phyloP scores from a whole-genome alignment of 2,113 vertebrate species.

The Megaceryle torquata region DNA sequence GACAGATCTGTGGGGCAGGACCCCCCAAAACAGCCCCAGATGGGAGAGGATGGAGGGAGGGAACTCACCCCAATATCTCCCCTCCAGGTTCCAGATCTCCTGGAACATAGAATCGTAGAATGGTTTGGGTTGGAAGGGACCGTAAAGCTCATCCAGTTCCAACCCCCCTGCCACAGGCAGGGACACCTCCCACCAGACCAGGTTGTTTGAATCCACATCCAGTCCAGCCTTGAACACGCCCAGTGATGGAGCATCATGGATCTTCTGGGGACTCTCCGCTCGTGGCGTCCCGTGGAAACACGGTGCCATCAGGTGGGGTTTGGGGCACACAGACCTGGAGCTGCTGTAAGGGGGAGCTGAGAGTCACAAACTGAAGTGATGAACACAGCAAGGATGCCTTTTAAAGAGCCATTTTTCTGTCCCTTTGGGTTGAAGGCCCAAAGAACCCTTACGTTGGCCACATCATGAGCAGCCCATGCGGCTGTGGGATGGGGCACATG shows the following conservation, averaged over 20 bases:
- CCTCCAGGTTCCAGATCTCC: not conserved
- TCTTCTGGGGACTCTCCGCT: not conserved
- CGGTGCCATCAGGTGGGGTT: not conserved
- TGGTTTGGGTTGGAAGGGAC: too few species aligned
- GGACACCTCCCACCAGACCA: too few species aligned
- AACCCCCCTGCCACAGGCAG: too few species aligned
- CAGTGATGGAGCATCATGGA: too few species aligned
- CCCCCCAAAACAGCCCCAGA: not conserved
- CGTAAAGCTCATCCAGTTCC: too few species aligned
- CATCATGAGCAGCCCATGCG: not conserved
- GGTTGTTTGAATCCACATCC: too few species aligned
- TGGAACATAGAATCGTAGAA: too few species aligned
- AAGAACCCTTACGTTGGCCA: too few species aligned
- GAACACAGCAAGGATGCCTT: not conserved
- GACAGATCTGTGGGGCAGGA: not conserved
- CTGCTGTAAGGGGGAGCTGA: not conserved
- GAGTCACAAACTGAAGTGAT: not conserved
- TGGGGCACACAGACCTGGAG: not conserved
- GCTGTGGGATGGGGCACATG: accelerated
- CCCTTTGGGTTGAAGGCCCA: not conserved
- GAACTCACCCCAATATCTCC: not conserved
- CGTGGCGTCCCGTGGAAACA: accelerated
- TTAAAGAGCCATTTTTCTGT: not conserved
- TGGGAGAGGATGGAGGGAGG: not conserved
- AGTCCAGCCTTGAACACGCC: too few species aligned